These are phyloP conservation scores for Tiliqua scincoides DNA, from an alignment of 2,113 vertebrate genomes.

Conservation along the genomic window DNA sequence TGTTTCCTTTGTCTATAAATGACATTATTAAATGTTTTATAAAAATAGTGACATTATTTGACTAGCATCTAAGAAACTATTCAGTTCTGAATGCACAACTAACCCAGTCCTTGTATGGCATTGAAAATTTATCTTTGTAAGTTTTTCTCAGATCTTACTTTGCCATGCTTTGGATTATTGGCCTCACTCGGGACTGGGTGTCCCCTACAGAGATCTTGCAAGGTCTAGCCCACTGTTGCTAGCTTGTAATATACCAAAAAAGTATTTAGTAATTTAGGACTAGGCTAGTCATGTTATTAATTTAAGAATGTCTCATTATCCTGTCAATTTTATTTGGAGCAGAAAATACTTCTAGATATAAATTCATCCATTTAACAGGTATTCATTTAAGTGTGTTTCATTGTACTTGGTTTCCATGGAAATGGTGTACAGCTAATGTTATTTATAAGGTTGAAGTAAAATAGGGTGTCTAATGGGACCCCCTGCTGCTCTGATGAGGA, in stretches of 20 bases:
- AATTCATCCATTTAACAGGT: conserved; percentile 71
- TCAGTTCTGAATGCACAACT: conserved; percentile 9
- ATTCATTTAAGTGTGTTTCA: conserved; percentile 70
- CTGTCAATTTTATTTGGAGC: conserved; percentile 58
- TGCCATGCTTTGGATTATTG: conserved; percentile 22
- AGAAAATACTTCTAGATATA: conserved; percentile 55
- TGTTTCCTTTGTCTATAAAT: background rate
- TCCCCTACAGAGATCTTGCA: conserved; percentile 18
- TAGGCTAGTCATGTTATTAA: conserved; percentile 47
- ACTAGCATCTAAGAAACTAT: background rate
- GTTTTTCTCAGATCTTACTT: conserved; percentile 43
- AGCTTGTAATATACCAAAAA: conserved; percentile 26
- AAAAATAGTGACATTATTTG: background rate
- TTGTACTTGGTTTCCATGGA: conserved; percentile 74
- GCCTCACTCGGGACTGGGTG: background rate
- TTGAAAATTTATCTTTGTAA: conserved; percentile 43
- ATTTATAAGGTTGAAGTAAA: conserved; percentile 77
- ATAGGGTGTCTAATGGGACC: conserved; percentile 70
- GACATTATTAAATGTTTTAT: background rate
- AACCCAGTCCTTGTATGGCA: background rate
- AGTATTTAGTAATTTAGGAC: conserved; percentile 58
- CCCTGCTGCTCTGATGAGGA: conserved; percentile 73
- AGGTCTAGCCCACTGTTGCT: conserved; percentile 7
- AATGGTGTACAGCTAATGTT: conserved; percentile 70
- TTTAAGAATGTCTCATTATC: conserved; percentile 56